These are phyloP conservation scores for Euura lappo DNA, from an alignment of 1,140 invertebrate genomes.

Conservation along the genomic window DNA sequence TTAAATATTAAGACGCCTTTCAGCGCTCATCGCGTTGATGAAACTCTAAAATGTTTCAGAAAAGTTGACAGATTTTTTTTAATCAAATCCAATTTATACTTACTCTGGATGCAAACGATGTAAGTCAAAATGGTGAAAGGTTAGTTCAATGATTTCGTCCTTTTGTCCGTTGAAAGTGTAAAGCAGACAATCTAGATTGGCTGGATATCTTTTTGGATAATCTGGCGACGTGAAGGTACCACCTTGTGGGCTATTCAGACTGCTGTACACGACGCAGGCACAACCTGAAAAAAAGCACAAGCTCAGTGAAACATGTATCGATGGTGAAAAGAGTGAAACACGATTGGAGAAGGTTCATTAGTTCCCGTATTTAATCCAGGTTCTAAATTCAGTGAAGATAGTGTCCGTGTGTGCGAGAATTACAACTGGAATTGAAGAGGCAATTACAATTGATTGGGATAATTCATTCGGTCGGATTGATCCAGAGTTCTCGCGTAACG, in stretches of 20 bases:
- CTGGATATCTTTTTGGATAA: constrained; percentile 77
- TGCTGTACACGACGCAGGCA: constrained; percentile 80
- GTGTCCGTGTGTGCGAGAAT: too few relatives aligned
- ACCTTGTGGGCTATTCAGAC: constrained; percentile 77
- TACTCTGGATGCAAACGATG: constrained; percentile 67
- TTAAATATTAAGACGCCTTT: background rate
- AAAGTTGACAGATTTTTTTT: background rate
- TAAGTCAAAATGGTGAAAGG: constrained; percentile 81
- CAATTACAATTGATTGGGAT: background rate
- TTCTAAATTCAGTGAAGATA: too few relatives aligned
- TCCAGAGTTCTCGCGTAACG: background rate
- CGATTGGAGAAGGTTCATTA: too few relatives aligned
- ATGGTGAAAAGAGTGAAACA: too few relatives aligned
- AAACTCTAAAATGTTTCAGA: too few relatives aligned
- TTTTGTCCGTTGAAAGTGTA: constrained; percentile 81
- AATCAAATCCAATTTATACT: constrained; percentile 50
- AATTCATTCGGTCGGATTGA: background rate
- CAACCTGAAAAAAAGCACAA: constrained; percentile 67
- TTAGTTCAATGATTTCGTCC: constrained; percentile 81
- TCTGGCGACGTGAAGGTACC: constrained; percentile 84
- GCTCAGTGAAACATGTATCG: too few relatives aligned
- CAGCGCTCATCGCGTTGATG: too few relatives aligned
- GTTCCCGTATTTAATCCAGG: too few relatives aligned
- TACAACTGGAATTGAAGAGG: background rate
- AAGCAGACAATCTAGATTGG: constrained; percentile 81